Percentiles rank a stretch among this genome's conserved stretches.
Evolutionary conservation across 2,888 invertebrate genomes (phyloP).

Genomic region (Perizoma affinitatum): DNA sequence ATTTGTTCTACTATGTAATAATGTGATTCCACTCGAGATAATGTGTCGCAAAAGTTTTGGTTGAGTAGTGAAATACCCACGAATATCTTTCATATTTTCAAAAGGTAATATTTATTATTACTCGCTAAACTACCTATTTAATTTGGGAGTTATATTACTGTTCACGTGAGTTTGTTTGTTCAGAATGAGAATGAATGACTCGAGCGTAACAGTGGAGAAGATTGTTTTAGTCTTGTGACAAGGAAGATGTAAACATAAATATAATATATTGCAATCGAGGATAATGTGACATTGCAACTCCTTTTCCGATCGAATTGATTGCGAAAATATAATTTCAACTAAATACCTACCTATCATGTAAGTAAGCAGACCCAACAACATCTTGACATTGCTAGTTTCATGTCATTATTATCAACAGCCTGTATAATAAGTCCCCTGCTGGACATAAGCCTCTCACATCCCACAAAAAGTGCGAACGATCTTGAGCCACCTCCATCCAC

Average conservation of each 20-base stretch:
- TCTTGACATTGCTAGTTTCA: no score
- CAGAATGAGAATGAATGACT: background rate
- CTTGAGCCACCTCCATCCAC: no score
- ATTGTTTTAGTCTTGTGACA: slow-evolving; percentile 29
- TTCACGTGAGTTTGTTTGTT: slow-evolving; percentile 9
- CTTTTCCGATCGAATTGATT: background rate
- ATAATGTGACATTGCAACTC: slow-evolving; percentile 10
- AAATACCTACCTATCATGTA: no score
- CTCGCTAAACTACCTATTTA: background rate
- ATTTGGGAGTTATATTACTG: background rate
- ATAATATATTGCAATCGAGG: slow-evolving; percentile 15
- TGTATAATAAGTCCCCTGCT: no score
- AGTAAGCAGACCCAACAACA: no score
- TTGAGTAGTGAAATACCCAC: slow-evolving; percentile 42
- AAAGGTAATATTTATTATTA: slow-evolving; percentile 1
- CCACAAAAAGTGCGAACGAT: no score
- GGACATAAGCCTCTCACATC: no score
- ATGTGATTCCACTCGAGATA: slow-evolving; percentile 48
- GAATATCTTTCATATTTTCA: slow-evolving; percentile 34
- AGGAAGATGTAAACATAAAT: slow-evolving; percentile 7
- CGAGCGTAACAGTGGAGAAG: background rate
- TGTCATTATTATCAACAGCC: no score
- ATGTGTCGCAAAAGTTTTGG: slow-evolving; percentile 48
- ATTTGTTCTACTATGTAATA: slow-evolving; percentile 28
- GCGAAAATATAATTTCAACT: background rate